Evolutionary conservation across 2,113 vertebrate genomes (phyloP), one percentile per base, ranked within the genome.

Genomic region (Trochalopteron elliotii): DNA sequence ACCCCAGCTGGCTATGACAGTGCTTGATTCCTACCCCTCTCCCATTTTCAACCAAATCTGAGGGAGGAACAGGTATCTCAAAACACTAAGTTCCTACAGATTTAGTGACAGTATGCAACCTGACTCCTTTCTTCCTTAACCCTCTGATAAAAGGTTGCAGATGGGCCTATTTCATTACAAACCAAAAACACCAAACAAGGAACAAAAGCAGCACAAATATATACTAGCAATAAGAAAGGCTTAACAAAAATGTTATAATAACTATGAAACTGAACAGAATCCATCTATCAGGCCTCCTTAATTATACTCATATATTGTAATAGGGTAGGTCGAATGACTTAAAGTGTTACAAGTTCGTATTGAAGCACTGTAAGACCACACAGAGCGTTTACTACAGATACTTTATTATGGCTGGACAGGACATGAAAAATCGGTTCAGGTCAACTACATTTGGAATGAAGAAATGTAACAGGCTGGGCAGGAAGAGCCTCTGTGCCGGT

Each of bases 291-390:
- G 28, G 82, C 19, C 6, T 31, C 50, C 9, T 18, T 49, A 25
- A n/a, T 59, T 21, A 63, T 7, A 52, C 16, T 33, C 17, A 45
- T 16, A 21, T 21, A 25, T 24, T 28, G 4, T 19, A 50, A 68
- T 0, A 37, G 5, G 1, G 24, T 8, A 59, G 4, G n/a, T 49
- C 28, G 63, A 76, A 55, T 1, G 7, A 4, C 1, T 2, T 39
- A 42, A 40, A 40, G 19, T 3, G 22, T 11, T 42, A 31, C 14
- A 68, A 35, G n/a, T 21, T 80, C 35, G 7, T 1, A 35, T 0
- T 0, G 4, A 18, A 72, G n/a, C 25, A 18, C 44, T 5, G 2
- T 56, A 52, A 52, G 21, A 64, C 7, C 45, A 52, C 37, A 33
- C 1, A 9, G 21, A 17, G 56, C 6, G 27, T 44, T 23, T 50